Base-by-base conservation (phyloP, 2,888 invertebrate species). In the Drosophila testacea region DNA sequence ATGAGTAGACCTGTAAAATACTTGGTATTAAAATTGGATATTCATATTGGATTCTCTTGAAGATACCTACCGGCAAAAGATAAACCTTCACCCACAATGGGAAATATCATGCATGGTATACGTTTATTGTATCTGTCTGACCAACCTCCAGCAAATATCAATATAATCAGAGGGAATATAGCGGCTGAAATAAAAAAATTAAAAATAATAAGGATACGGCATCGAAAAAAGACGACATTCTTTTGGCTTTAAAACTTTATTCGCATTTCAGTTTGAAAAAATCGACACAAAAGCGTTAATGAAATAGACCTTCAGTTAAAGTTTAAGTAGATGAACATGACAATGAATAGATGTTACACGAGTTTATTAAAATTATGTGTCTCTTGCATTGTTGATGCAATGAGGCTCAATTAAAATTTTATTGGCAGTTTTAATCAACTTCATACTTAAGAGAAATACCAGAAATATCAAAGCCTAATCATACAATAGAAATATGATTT, bases 91-190 rank as follows among this genome's bases (percentile, higher is more conserved):
- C 93, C 93, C 6, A 92, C 68, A 30, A 93, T 80, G 1, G 93
- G 93, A 39, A 91, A 57, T 13, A 93, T 83, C 86, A 93, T 92
- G 52, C 92, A 92, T 10, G 93, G 92, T 62, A 93, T 93, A 5
- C 93, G 82, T 50, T 91, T 90, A 38, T 92, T 92, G 67, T 91
- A 92, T 38, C 91, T 89, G 82, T 93, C 93, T 41, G 92, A 91
- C 93, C 93, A 93, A 2, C 92, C 92, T 16, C 93, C 93, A 51
- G 93, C 93, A 62, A 92, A 93, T 0, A 93, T 81, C 28, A 93
- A 78, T 11, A 93, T 92, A 65, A 93, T 92, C 48, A 92, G 59
- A 1, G 92, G 92, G 16, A 92, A 92, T 47, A 92, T 91, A 3
- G 92, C 90, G 46, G 92, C 92, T 92, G 42, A 27, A 38, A 38